Percentiles rank a stretch among this genome's conserved stretches.
Evolutionary conservation across 2,888 invertebrate species (phyloP).

Genomic region (Archips crataeganus): DNA sequence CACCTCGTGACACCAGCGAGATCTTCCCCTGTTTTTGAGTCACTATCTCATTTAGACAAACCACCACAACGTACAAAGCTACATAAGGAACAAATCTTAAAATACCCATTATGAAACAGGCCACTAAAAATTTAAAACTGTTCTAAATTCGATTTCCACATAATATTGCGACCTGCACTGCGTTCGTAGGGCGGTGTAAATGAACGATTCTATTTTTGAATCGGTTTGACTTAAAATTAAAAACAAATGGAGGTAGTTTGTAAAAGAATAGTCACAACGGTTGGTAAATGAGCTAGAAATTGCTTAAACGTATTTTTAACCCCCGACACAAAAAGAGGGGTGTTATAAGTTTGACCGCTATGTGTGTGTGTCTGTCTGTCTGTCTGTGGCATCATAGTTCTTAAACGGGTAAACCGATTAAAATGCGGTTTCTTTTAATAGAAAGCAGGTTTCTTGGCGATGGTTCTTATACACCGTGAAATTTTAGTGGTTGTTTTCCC

Average conservation of each 20-base stretch:
- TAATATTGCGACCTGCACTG: slow-evolving; percentile 29
- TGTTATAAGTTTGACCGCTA: too few relatives aligned
- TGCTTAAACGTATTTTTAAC: not conserved
- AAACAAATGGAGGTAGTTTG: slow-evolving; percentile 34
- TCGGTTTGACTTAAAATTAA: slow-evolving; percentile 6
- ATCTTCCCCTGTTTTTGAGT: slow-evolving; percentile 43
- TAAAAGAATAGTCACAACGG: not conserved
- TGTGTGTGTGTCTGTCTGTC: too few relatives aligned
- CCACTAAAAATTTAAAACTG: slow-evolving; percentile 13
- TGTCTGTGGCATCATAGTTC: too few relatives aligned
- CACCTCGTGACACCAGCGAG: slow-evolving; percentile 40
- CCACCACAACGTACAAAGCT: slow-evolving; percentile 58
- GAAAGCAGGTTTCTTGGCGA: too few relatives aligned
- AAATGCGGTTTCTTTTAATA: too few relatives aligned
- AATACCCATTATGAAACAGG: slow-evolving; percentile 25
- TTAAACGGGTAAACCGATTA: too few relatives aligned
- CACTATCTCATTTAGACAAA: slow-evolving; percentile 54
- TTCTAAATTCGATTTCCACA: slow-evolving; percentile 2
- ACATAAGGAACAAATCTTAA: slow-evolving; percentile 48
- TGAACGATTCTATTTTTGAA: slow-evolving; percentile 41
- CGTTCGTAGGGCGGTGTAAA: slow-evolving; percentile 43
- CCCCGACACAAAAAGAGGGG: too few relatives aligned
- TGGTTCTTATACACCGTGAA: too few relatives aligned
- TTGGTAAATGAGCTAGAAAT: not conserved
- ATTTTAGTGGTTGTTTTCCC: too few relatives aligned